A percentile compares a stretch with the other conserved stretches of the same genome.
Conservation (phyloP, 2,888 invertebrate species). For the Gibbula magus region DNA sequence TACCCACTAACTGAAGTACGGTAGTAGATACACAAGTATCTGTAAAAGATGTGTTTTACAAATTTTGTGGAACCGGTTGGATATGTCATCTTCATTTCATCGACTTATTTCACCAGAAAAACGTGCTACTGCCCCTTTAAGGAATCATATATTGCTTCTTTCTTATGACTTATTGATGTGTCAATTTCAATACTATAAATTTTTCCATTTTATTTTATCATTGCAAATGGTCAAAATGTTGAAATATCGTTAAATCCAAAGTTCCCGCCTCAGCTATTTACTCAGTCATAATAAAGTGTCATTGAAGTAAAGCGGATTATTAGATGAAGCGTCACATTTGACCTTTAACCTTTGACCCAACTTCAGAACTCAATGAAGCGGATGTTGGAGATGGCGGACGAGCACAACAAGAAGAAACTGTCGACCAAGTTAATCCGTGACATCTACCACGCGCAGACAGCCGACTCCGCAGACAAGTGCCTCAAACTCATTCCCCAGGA, state of each 20-base stretch:
- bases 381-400: conserved; percentile 72
- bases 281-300: too few species aligned
- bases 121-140: too few species aligned
- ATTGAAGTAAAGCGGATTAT: neutral
- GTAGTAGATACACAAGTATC: too few species aligned
- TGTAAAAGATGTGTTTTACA: too few species aligned
- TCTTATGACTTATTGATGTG: too few species aligned
- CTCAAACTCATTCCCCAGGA: conserved; percentile 66
- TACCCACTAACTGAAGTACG: too few species aligned
- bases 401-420: conserved; percentile 69
- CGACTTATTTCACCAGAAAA: too few species aligned
- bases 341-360: neutral
- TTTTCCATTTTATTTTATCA: neutral
- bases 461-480: conserved; percentile 71
- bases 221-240: neutral
- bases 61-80: too few species aligned
- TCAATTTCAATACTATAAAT: too few species aligned
- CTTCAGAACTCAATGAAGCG: conserved; percentile 70
- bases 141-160: too few species aligned
- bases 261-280: too few species aligned
- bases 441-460: conserved; percentile 69
- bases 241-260: neutral
- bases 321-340: neutral
- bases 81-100: too few species aligned
- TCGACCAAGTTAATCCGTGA: conserved; percentile 71